Base-by-base conservation (phyloP, 2,797 vertebrate species). In the Hyperoplus lanceolatus region DNA sequence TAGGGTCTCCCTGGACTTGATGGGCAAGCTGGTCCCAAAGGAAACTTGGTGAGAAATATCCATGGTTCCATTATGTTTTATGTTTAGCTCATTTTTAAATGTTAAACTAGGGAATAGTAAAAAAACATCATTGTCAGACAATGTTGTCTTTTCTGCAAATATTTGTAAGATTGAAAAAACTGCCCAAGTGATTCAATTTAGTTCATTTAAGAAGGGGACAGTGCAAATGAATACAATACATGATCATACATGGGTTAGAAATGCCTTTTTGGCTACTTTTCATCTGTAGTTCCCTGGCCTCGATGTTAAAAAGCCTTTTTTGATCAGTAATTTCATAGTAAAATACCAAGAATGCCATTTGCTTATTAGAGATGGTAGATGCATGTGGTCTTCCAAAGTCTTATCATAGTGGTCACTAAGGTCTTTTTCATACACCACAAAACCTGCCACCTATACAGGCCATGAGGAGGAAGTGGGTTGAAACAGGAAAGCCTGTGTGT, bases 1-100 rank as follows among this genome's bases (percentile, higher is more conserved):
- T 80, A 99, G 98, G 98, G 98, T 83, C 95, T 99, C 66, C 86
- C 96, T 75, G 98, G 98, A 83, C 46, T 98, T 60, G 98, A 99
- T 84, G 98, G 98, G 55, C 97, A 97, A 79, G 75, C 93, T 60
- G 98, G 98, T 94, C 96, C 97, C 49, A 99, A 99, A 95, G 98
- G 98, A 93, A 99, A 99, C 87, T 95, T 98, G 97, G 98, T 99
- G 93, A 93, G 93, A 63, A 57, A 51, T 73, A 36, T 79, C 77
- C 62, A 29, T 29, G 29, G 29, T 29, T 29, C 29, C 29, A 29
- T 29, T 29, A 29, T 29, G 29, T 29, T 29, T 29, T 29, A 50
- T 46, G 12, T 56, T 74, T 70, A 73, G 2, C 48, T 58, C 3
- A 3, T 71, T 46, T 55, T 48, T 48, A 50, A 18, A 81, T 38